A percentile compares a stretch with the other conserved stretches of the same genome.
These are phyloP conservation scores for Macquaria ambigua DNA, from an alignment of 2,113 vertebrate species.

Conservation along the genomic window DNA sequence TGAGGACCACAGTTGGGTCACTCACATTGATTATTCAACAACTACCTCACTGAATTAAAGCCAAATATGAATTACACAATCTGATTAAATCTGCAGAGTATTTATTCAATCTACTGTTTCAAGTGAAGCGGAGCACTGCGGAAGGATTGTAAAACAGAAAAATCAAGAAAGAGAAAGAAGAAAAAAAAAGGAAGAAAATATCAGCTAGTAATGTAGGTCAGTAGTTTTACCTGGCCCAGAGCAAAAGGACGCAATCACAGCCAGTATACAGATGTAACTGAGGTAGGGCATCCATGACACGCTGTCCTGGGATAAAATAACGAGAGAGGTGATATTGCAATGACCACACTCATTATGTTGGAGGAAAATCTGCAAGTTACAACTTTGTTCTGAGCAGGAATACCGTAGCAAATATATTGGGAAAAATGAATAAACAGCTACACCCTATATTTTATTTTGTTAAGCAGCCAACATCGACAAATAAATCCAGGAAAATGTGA, in stretches of 20 bases:
- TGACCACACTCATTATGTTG: neutral
- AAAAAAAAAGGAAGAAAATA: neutral
- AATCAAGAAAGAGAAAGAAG: neutral
- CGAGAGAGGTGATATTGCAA: neutral
- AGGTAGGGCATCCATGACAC: slow-evolving; percentile 91
- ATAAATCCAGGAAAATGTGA: neutral
- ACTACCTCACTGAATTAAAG: slow-evolving; percentile 20
- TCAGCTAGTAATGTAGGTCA: neutral
- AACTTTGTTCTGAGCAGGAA: neutral
- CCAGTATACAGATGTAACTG: slow-evolving; percentile 90
- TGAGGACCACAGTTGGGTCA: neutral
- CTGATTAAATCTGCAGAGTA: neutral
- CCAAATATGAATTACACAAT: neutral
- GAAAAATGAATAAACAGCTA: neutral
- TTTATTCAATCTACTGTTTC: slow-evolving; percentile 13
- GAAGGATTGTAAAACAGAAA: neutral
- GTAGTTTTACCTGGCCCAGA: slow-evolving; percentile 91
- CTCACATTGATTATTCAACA: slow-evolving; percentile 18
- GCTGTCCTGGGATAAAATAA: slow-evolving; percentile 73
- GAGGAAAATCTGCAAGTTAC: neutral
- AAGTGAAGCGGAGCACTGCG: neutral
- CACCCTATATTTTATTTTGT: neutral
- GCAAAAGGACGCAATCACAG: slow-evolving; percentile 93
- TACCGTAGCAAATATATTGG: neutral
- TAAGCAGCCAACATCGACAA: neutral